Conservation (phyloP, 2,888 invertebrate genomes). For the Ecliptopera silaceata region DNA sequence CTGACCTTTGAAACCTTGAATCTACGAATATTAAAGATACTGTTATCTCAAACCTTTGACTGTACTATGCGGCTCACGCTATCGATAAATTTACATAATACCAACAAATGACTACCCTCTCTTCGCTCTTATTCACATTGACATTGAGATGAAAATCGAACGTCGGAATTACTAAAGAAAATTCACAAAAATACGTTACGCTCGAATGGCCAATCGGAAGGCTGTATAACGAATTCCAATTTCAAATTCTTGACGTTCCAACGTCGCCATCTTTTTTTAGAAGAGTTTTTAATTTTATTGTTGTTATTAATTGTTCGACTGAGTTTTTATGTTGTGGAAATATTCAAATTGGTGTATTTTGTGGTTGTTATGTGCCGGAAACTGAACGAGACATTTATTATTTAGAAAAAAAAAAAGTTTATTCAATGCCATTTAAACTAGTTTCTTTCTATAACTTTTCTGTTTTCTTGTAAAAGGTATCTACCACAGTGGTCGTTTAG, state of each 20-base stretch:
- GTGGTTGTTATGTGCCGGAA: constrained; percentile 22
- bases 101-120: constrained; percentile 11
- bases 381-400: background rate
- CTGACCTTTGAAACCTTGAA: constrained; percentile 48
- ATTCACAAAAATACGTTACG: constrained; percentile 48
- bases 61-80: constrained; percentile 52
- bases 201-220: constrained; percentile 59
- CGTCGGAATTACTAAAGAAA: constrained; percentile 6
- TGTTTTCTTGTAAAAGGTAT: no score
- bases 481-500: no score
- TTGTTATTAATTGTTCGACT: constrained; percentile 29
- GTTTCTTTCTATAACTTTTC: no score
- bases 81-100: constrained; percentile 44
- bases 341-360: constrained; percentile 31
- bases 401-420: no score
- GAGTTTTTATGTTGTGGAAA: constrained; percentile 30
- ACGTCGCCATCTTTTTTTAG: constrained; percentile 54
- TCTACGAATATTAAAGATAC: constrained; percentile 63
- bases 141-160: constrained; percentile 32
- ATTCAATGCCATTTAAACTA: no score
- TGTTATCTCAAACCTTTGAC: constrained; percentile 55
- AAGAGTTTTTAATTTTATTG: constrained; percentile 31
- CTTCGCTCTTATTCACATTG: constrained; percentile 18
- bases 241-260: constrained; percentile 61
- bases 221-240: constrained; percentile 55